Percentiles rank a stretch among this genome's conserved stretches.
Evolutionary conservation across 2,113 vertebrate species (phyloP).

Genomic region (Microcebus griseorufus): DNA sequence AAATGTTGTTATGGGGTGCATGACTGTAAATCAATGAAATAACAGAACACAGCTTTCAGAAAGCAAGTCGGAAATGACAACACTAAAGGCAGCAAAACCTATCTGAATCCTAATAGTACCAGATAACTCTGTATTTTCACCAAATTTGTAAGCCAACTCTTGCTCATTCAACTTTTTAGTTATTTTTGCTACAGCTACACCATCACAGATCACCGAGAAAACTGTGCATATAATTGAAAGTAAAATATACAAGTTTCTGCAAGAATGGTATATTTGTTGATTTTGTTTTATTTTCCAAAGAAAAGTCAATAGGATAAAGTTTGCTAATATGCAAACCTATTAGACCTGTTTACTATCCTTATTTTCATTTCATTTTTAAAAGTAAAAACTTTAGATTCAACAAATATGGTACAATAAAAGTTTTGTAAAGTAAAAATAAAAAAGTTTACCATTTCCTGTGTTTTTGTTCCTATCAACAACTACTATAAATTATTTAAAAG

Average conservation of each 20-base stretch:
- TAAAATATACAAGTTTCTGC: constrained; percentile 43
- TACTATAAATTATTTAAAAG: constrained; percentile 41
- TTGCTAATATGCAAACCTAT: background rate
- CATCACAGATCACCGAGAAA: constrained; percentile 44
- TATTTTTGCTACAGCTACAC: background rate
- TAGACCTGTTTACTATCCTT: background rate
- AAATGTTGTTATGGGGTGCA: background rate
- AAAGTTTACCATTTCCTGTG: constrained; percentile 9
- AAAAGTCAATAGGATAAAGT: background rate
- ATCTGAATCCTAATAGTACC: constrained; percentile 10
- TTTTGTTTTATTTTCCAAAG: constrained; percentile 35
- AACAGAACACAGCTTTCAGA: constrained; percentile 32
- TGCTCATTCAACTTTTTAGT: constrained; percentile 15
- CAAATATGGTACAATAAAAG: background rate
- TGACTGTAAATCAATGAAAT: background rate
- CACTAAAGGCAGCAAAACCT: constrained; percentile 11
- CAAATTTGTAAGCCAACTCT: background rate
- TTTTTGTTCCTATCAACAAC: background rate
- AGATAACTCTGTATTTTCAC: background rate
- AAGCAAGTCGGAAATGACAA: constrained; percentile 54
- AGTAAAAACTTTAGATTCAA: constrained; percentile 40
- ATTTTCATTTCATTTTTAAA: constrained; percentile 42
- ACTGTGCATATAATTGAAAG: constrained; percentile 7
- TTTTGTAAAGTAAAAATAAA: background rate
- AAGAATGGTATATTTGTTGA: background rate